Evolutionary conservation across 2,113 vertebrate genomes (phyloP).

Genomic region (Carassius carassius): DNA sequence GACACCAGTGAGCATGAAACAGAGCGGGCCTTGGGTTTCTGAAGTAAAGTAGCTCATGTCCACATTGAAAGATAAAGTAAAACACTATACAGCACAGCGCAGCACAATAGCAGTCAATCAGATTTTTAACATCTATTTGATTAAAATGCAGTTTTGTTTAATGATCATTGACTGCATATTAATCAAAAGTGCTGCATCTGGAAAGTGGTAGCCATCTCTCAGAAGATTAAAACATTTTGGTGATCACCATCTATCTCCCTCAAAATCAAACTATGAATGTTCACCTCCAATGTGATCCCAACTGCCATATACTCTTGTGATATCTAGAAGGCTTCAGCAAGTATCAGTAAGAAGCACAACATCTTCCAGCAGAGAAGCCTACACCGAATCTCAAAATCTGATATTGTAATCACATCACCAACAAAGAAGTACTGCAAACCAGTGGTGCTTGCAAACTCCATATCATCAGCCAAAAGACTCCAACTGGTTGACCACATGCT

Average conservation of each 20-base stretch:
- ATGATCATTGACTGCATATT: background rate
- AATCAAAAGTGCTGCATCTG: background rate
- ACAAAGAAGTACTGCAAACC: too few species aligned
- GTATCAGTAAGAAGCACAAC: background rate
- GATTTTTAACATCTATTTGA: background rate
- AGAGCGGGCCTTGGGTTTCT: background rate
- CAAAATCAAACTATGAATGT: background rate
- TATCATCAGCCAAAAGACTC: too few species aligned
- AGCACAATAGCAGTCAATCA: background rate
- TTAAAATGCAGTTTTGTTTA: background rate
- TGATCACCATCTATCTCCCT: background rate
- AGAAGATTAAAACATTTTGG: background rate
- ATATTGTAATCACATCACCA: background rate
- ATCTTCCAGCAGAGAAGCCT: background rate
- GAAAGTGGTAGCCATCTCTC: background rate
- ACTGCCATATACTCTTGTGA: background rate
- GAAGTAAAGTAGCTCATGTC: background rate
- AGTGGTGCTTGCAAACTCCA: too few species aligned
- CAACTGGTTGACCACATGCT: too few species aligned
- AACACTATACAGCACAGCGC: background rate
- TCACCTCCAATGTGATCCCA: background rate
- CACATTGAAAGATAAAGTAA: background rate
- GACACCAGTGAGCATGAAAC: too few species aligned
- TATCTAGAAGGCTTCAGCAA: background rate
- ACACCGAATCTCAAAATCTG: background rate